These are phyloP conservation scores for Misgurnus mizolepis DNA, from an alignment of 2,113 vertebrate genomes.

Conservation along the genomic window DNA sequence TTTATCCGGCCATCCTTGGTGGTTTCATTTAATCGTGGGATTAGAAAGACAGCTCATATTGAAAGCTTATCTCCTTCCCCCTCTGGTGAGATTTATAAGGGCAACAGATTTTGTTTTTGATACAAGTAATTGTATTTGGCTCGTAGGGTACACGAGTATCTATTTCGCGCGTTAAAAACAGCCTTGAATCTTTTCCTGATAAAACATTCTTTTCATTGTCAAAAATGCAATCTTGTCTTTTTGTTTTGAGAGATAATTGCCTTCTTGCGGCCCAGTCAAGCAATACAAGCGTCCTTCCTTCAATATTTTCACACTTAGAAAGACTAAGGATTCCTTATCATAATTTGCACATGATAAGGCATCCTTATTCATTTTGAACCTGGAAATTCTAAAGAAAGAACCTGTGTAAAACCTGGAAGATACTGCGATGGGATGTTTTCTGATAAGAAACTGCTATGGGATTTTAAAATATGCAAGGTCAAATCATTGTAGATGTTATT, in stretches of 20 bases:
- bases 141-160: conserved; percentile 79
- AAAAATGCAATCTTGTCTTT: conserved; percentile 23
- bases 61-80: conserved; percentile 76
- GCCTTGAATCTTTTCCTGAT: conserved; percentile 28
- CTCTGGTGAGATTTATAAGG: conserved; percentile 73
- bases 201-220: conserved; percentile 33
- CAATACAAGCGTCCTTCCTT: neutral
- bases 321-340: conserved; percentile 38
- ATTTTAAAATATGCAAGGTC: conserved; percentile 41
- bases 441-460: conserved; percentile 9
- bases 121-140: conserved; percentile 84
- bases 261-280: neutral
- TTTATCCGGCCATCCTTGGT: conserved; percentile 68
- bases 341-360: neutral
- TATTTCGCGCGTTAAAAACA: conserved; percentile 70
- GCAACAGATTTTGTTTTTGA: conserved; percentile 77
- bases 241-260: conserved; percentile 42
- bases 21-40: conserved; percentile 77
- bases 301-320: neutral
- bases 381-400: no score
- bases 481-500: conserved; percentile 16
- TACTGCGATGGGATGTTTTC: neutral
- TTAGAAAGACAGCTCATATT: conserved; percentile 69
- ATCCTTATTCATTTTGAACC: no score
- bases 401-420: neutral